phyloP scores from a whole-genome alignment of 1,140 invertebrate species.

The Andrena cerasifolii region DNA sequence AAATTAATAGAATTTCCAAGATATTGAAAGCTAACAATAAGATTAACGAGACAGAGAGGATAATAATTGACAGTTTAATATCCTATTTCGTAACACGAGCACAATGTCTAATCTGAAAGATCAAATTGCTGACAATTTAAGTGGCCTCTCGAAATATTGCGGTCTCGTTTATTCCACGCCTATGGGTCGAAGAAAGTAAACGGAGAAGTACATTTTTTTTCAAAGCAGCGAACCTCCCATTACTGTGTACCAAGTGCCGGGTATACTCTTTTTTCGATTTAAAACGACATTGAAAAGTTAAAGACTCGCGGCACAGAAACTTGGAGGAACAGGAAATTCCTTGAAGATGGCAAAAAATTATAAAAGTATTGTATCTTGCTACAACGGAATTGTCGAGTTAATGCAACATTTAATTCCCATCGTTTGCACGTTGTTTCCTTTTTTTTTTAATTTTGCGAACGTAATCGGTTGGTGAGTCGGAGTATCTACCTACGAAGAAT shows the following conservation, averaged over 20 bases:
- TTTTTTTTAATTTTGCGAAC: not conserved
- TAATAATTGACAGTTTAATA: no score
- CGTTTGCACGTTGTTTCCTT: no score
- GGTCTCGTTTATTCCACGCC: slow-evolving; percentile 3
- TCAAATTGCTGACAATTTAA: not conserved
- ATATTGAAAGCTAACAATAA: not conserved
- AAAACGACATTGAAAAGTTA: not conserved
- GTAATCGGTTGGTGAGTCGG: not conserved
- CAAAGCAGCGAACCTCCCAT: not conserved
- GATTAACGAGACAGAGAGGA: not conserved
- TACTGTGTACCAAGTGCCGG: not conserved
- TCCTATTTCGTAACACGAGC: no score
- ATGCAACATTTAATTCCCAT: no score
- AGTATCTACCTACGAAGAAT: not conserved
- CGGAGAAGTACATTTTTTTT: not conserved
- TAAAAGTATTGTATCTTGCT: not conserved
- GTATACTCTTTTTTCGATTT: not conserved
- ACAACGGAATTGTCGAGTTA: no score
- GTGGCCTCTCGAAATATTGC: not conserved
- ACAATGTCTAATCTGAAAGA: not conserved
- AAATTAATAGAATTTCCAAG: not conserved
- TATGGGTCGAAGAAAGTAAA: slow-evolving; percentile 30
- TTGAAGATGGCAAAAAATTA: not conserved
- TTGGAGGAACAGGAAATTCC: not conserved
- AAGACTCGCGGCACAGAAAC: no score